Base-by-base conservation (phyloP, 2,888 invertebrate species). In the Phengaris alcon region DNA sequence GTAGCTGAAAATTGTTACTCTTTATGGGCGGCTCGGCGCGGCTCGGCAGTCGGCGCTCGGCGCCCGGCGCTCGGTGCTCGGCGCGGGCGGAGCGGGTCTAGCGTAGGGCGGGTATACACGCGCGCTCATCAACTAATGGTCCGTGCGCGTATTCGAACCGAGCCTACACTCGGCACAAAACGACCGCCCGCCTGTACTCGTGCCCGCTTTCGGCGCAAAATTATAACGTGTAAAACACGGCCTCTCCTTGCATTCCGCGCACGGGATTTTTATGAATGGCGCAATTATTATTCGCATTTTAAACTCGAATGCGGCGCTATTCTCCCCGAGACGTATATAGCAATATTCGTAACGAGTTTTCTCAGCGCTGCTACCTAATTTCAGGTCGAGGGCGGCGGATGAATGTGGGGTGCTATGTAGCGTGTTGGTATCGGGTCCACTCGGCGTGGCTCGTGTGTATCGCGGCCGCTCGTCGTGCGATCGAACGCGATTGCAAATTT, bases 51-150 rank as follows among this genome's bases (percentile, higher is more conserved):
- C 22, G 22, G 22, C 22, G 22, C 22, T 22, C 22, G 22, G 22
- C 22, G 57, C 57, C 7, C 64, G 79, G 76, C 77, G 81, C 77
- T 80, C 64, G 79, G 76, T 77, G 81, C 77, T 80, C 79, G 78
- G 80, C 64, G 82, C 81, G 83, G 84, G 83, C 83, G 82, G 85
- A 83, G 84, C 73, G 74, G 73, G 77, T 81, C 85, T 85, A 84
- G 83, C 85, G 86, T 85, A 86, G 89, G 88, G 87, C 87, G 87
- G 85, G 88, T 84, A 86, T 84, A 86, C 90, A 90, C 90, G 89
- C 88, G 90, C 90, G 82, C 82, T 93, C 93, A 93, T 93, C 94
- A 93, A 91, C 93, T 94, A 94, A 94, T 94, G 94, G 94, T 90
- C 94, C 93, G 91, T 93, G 88, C 92, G 90, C 92, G 91, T 92